phyloP scores from a whole-genome alignment of 2,113 vertebrate genomes.

The Melierax canorus region DNA sequence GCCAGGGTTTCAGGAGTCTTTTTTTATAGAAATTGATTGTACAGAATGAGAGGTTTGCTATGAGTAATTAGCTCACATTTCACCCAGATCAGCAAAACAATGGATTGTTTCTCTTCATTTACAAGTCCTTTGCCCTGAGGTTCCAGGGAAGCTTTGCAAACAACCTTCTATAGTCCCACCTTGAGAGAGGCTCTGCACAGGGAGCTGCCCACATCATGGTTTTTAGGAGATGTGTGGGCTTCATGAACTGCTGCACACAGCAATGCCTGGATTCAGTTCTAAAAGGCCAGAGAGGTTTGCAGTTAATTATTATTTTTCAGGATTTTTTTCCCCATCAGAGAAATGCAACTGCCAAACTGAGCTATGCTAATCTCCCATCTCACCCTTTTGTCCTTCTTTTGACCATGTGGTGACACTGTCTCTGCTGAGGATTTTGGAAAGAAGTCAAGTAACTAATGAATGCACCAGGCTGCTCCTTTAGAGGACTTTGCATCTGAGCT shows the following conservation, averaged over 20 bases:
- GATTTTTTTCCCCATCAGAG: not conserved
- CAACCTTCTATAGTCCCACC: not conserved
- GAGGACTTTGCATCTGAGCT: not conserved
- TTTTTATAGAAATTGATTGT: not conserved
- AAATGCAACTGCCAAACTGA: not conserved
- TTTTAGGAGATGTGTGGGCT: not conserved
- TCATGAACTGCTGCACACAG: not conserved
- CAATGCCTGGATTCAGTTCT: not conserved
- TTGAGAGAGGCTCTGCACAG: not conserved
- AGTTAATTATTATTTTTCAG: not conserved
- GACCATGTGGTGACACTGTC: not conserved
- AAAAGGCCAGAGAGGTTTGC: not conserved
- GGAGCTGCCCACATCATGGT: not conserved
- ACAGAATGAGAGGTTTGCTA: not conserved
- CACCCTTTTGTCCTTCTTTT: slow-evolving; percentile 5
- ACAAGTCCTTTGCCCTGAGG: not conserved
- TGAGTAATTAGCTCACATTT: not conserved
- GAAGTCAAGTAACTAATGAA: slow-evolving; percentile 31
- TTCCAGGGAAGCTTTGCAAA: not conserved
- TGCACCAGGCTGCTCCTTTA: not conserved
- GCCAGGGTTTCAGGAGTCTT: not conserved
- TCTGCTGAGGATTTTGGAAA: slow-evolving; percentile 17
- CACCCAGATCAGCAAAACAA: not conserved
- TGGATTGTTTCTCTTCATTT: not conserved
- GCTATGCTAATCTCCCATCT: not conserved